Conservation (phyloP, 2,888 invertebrate species). For the Phortica okadai region DNA sequence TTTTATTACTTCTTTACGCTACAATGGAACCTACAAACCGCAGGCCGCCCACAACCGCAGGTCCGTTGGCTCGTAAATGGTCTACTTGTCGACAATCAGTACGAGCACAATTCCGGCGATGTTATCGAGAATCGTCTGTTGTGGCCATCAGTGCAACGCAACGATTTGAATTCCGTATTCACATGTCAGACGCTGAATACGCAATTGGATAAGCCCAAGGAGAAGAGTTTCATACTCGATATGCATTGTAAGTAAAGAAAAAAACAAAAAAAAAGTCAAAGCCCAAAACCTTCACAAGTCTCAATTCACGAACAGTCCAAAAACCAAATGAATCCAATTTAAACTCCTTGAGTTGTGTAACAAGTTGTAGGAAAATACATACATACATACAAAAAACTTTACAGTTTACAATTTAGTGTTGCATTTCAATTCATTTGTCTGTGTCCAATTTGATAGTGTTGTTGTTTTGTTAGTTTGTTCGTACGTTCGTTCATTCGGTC, state of each 20-base stretch:
- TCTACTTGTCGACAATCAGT: constrained; percentile 87
- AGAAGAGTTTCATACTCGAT: constrained; percentile 85
- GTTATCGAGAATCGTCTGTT: constrained; percentile 89
- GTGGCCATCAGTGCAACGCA: constrained; percentile 85
- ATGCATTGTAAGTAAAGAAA: constrained; percentile 84
- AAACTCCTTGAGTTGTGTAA: constrained; percentile 3
- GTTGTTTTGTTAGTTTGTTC: not conserved
- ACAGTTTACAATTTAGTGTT: constrained; percentile 16
- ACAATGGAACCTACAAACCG: not conserved
- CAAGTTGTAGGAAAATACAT: constrained; percentile 18
- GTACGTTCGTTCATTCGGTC: not conserved
- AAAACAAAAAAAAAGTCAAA: not conserved
- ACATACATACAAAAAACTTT: constrained; percentile 6
- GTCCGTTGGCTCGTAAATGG: constrained; percentile 91
- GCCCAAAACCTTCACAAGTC: not conserved
- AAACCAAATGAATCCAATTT: not conserved
- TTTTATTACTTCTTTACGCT: constrained; percentile 24
- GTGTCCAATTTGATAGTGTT: constrained; percentile 18
- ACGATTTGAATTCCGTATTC: constrained; percentile 90
- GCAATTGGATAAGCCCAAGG: constrained; percentile 86
- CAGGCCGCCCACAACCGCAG: constrained; percentile 88
- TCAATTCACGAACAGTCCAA: not conserved
- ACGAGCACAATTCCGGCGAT: constrained; percentile 89
- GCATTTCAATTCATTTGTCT: constrained; percentile 26
- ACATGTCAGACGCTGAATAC: constrained; percentile 93